Evolutionary conservation across 2,888 invertebrate species (phyloP).

Genomic region (Chloromyia formosa): DNA sequence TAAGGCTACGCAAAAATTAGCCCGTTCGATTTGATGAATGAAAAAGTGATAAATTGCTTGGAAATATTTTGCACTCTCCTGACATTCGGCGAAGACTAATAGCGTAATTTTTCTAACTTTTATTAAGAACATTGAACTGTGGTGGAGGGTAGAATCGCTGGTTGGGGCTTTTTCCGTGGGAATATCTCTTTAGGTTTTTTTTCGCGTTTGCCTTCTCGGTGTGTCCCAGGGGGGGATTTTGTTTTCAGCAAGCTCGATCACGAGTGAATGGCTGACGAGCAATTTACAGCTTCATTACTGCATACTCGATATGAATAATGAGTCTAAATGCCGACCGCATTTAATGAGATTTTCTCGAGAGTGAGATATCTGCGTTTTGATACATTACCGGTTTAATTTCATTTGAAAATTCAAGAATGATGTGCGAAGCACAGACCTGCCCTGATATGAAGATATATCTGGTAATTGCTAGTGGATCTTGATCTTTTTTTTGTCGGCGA

Average conservation of each 20-base stretch:
- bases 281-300: constrained; percentile 42
- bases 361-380: constrained; percentile 28
- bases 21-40: constrained; percentile 16
- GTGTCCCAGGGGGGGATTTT: background rate
- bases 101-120: constrained; percentile 39
- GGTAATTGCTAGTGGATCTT: constrained; percentile 8
- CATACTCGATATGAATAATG: constrained; percentile 42
- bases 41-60: constrained; percentile 37
- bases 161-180: constrained; percentile 31
- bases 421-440: constrained; percentile 22
- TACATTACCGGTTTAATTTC: constrained; percentile 32
- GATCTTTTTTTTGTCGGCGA: background rate
- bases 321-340: constrained; percentile 29
- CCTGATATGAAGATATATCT: constrained; percentile 14
- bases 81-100: constrained; percentile 29
- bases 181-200: constrained; percentile 25
- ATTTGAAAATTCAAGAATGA: background rate
- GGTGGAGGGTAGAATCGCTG: constrained; percentile 11
- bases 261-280: constrained; percentile 25
- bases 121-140: constrained; percentile 40
- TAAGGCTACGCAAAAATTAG: background rate
- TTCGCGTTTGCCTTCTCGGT: constrained; percentile 1
- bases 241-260: background rate
- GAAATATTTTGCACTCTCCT: constrained; percentile 39
- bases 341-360: constrained; percentile 32